phyloP scores from a whole-genome alignment of 2,888 invertebrate species.

The Neoaliturus tenellus region DNA sequence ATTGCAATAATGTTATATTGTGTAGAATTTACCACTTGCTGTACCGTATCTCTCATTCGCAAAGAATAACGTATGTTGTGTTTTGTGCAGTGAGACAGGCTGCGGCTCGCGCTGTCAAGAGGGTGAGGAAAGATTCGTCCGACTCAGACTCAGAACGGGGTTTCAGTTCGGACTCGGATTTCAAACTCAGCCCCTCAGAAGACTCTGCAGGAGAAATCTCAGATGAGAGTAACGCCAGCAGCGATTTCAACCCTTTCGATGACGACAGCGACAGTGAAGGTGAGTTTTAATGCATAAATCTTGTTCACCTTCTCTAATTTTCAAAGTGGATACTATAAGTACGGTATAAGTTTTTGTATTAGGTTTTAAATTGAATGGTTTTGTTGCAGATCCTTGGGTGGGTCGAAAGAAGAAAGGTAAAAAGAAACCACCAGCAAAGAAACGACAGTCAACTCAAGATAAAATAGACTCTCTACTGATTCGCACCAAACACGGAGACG shows the following conservation, averaged over 20 bases:
- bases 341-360: too few relatives aligned
- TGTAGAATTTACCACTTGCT: too few relatives aligned
- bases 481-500: constrained; percentile 64
- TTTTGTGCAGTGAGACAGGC: constrained; percentile 75
- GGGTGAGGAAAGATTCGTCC: constrained; percentile 77
- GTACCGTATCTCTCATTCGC: too few relatives aligned
- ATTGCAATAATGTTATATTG: too few relatives aligned
- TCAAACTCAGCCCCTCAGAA: constrained; percentile 74
- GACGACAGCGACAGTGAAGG: constrained; percentile 89
- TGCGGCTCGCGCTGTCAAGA: constrained; percentile 77
- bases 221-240: constrained; percentile 80
- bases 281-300: too few relatives aligned
- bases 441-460: constrained; percentile 83
- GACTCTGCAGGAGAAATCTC: constrained; percentile 71
- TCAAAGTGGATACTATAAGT: too few relatives aligned
- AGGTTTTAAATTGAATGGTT: too few relatives aligned
- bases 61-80: too few relatives aligned
- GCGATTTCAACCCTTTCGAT: constrained; percentile 96
- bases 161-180: constrained; percentile 74
- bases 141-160: constrained; percentile 76
- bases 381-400: constrained; percentile 84
- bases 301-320: too few relatives aligned
- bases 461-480: constrained; percentile 84
- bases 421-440: constrained; percentile 75
- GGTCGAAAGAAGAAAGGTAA: constrained; percentile 80